phyloP scores from a whole-genome alignment of 30 jellyfish, hydroid and myxozoan genomes.

The Nemopilema nomurai region DNA sequence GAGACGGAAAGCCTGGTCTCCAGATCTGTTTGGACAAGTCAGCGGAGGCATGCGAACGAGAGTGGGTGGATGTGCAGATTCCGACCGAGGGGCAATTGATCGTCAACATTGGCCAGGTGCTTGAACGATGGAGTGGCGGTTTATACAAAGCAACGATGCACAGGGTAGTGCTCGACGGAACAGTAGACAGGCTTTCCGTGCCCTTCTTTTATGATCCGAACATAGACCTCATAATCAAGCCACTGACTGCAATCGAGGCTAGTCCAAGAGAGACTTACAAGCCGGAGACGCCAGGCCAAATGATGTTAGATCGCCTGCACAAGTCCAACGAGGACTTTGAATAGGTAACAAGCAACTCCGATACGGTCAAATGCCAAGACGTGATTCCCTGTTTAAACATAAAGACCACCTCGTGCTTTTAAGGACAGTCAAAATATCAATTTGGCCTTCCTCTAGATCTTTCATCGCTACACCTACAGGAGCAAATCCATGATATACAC shows the following conservation, averaged over 20 bases:
- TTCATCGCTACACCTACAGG: too few relatives aligned
- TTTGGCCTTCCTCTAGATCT: too few relatives aligned
- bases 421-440: too few relatives aligned
- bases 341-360: neutral
- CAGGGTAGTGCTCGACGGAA: slow-evolving; percentile 51
- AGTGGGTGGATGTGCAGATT: slow-evolving; percentile 41
- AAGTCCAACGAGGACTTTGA: slow-evolving; percentile 41
- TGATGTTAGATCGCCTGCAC: slow-evolving; percentile 42
- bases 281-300: slow-evolving; percentile 24
- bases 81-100: slow-evolving; percentile 39
- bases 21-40: slow-evolving; percentile 42
- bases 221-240: slow-evolving; percentile 34
- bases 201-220: slow-evolving; percentile 66
- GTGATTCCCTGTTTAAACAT: too few relatives aligned
- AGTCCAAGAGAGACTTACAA: neutral
- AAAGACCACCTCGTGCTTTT: too few relatives aligned
- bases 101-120: slow-evolving; percentile 61
- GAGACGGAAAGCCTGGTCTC: slow-evolving; percentile 63
- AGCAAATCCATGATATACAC: too few relatives aligned
- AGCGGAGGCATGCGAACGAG: slow-evolving; percentile 12
- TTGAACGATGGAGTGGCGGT: slow-evolving; percentile 60
- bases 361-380: too few relatives aligned
- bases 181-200: slow-evolving; percentile 29
- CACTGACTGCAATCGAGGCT: slow-evolving; percentile 5
- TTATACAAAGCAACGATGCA: slow-evolving; percentile 54